phyloP scores from a whole-genome alignment of 2,797 vertebrate species.

The Cryptoprocta ferox region DNA sequence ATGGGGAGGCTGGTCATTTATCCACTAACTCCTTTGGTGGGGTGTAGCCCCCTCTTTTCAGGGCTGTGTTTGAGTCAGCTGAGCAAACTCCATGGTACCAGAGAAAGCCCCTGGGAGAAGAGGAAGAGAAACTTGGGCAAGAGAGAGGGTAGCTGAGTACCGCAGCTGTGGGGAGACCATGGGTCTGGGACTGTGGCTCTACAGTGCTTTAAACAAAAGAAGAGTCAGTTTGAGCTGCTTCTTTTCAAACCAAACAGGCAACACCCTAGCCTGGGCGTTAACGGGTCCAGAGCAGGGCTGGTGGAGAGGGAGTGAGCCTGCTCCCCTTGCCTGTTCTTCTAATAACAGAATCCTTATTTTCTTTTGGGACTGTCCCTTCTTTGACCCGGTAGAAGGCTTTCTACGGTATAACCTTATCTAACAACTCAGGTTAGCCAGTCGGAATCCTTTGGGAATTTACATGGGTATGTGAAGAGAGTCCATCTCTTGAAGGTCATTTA shows the following conservation, averaged over 20 bases:
- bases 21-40: neutral
- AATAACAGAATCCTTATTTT: neutral
- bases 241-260: neutral
- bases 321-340: neutral
- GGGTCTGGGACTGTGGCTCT: neutral
- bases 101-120: neutral
- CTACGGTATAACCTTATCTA: neutral
- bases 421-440: neutral
- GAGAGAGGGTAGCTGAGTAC: neutral
- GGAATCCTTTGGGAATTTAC: neutral
- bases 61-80: neutral
- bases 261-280: neutral
- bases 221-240: neutral
- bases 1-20: neutral
- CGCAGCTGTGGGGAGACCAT: neutral
- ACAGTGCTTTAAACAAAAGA: neutral
- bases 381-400: neutral
- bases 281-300: neutral
- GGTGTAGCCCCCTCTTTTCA: neutral
- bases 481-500: neutral
- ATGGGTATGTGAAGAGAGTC: neutral
- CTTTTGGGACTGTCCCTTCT: neutral
- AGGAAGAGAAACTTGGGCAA: neutral
- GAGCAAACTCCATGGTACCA: neutral
- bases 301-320: neutral